phyloP scores from a whole-genome alignment of 1,140 invertebrate species.

The Trachelipus rathkii region DNA sequence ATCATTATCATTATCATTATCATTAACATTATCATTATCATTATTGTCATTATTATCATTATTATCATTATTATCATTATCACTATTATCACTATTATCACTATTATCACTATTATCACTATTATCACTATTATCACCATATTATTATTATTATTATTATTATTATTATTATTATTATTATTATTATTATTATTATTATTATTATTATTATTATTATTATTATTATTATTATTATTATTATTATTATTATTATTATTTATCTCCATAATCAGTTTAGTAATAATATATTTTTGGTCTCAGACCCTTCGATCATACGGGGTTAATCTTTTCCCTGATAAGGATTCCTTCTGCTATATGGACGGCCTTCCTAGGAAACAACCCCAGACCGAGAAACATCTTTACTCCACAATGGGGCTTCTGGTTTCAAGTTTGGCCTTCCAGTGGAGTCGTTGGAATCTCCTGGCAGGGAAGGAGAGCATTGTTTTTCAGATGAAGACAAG shows the following conservation, averaged over 20 bases:
- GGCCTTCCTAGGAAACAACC: slow-evolving; percentile 67
- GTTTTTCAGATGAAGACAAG: slow-evolving; percentile 63
- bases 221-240: slow-evolving; percentile 10
- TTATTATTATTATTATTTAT: neutral
- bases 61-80: slow-evolving; percentile 22
- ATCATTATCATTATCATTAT: neutral
- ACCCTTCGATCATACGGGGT: slow-evolving; percentile 68
- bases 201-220: slow-evolving; percentile 20
- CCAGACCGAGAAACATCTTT: slow-evolving; percentile 70
- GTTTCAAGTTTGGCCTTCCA: slow-evolving; percentile 70
- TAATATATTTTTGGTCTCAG: slow-evolving; percentile 51
- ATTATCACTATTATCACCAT: neutral
- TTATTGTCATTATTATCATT: neutral
- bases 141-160: too few species aligned
- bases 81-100: neutral
- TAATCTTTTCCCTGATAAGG: slow-evolving; percentile 82
- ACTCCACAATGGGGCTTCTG: slow-evolving; percentile 73
- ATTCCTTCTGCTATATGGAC: slow-evolving; percentile 77
- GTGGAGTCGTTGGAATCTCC: slow-evolving; percentile 82
- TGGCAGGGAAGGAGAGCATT: slow-evolving; percentile 62
- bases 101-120: slow-evolving; percentile 9
- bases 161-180: neutral
- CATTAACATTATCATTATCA: too few species aligned
- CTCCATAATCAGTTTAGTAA: too few species aligned
- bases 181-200: neutral